Base-by-base conservation (phyloP, 2,888 invertebrate species). In the Andrena bucephala region DNA sequence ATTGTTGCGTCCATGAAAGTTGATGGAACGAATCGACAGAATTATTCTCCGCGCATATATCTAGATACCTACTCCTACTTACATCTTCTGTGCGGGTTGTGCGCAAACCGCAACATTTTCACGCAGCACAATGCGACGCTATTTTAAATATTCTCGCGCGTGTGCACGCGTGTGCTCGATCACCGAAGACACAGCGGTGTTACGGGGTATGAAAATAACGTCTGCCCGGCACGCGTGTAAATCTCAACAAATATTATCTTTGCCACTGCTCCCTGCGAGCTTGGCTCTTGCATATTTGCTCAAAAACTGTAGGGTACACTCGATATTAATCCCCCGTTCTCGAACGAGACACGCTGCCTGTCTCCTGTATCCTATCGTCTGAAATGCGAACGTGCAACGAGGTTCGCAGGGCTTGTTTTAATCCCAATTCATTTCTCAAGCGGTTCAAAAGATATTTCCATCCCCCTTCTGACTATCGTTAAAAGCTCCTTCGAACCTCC, bases 191-290 rank as follows among this genome's bases (percentile, higher is more conserved):
- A 59, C 57, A 24, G 68, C 29, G 80, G 83, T 63, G 84, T 85
- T 83, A 86, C 85, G 85, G 85, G 73, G 85, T 88, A 88, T 85
- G 90, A 90, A 90, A 91, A 91, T 90, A 91, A 87, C 85, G 85
- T 66, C 79, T 79, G 83, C 75, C 78, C 84, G 85, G 77, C 85
- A 86, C 86, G 89, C 86, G 85, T 87, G 86, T 85, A 91, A 90
- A 91, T 91, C 91, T 85, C 81, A 84, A 85, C 90, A 91, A 91
- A 91, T 91, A 91, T 91, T 91, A 89, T 90, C 89, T 86, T 87
- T 85, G 79, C 84, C 74, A 73, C 77, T 83, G 57, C 78, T 71
- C 77, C 75, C 65, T 74, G 78, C 67, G 74, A 48, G 57, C 66
- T 69, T 68, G 74, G 77, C 81, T 86, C 60, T 77, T 73, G 72